Evolutionary conservation across 37 sponge, comb jelly and placozoan species (phyloP), one percentile per base, ranked within the genome.

Genomic region (Hormiphora californensis): DNA sequence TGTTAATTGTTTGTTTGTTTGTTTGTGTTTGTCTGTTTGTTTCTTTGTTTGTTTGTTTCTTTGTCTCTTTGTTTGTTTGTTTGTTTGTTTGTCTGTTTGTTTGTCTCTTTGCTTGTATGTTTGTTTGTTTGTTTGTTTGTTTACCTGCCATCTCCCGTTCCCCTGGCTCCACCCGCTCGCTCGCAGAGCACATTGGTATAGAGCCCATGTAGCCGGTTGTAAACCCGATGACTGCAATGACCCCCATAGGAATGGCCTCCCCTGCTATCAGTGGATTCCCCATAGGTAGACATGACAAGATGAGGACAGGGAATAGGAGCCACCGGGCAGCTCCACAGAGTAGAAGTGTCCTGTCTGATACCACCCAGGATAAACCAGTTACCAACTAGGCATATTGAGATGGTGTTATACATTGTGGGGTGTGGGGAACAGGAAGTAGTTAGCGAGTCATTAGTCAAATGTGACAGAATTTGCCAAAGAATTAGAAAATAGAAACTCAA

Each of bases 191-290:
- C 89, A 94, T 89, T 19, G 91, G 68, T 0, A 91, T 39, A 43
- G 85, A 67, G 0, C 92, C 91, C 78, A 92, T 90, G 85, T 92
- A 94, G 40, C 94, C 94, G 63, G 63, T 91, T 21, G 90, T 88
- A 8, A 91, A 40, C 0, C 92, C 94, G 36, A 94, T 39, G 0
- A 87, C 34, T 15, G 88, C 23, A 0, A 61, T 85, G 27, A 91
- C 43, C 7, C n/a, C 27, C 3, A 57, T 57, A 15, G 61, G 61
- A 12, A 57, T 30, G 0, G 87, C 54, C 4, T 89, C 68, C 34
- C 91, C 85, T 53, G 40, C 40, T 9, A 39, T 68, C 7, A 89
- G 27, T 23, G 46, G 46, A 39, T 85, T 39, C 1, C 53, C 85
- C 0, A 53, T 21, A 9, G 94, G 94, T 32, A 78, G 34, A 15